Conservation (phyloP, 2,888 invertebrate genomes). For the Drosophila rubida region DNA sequence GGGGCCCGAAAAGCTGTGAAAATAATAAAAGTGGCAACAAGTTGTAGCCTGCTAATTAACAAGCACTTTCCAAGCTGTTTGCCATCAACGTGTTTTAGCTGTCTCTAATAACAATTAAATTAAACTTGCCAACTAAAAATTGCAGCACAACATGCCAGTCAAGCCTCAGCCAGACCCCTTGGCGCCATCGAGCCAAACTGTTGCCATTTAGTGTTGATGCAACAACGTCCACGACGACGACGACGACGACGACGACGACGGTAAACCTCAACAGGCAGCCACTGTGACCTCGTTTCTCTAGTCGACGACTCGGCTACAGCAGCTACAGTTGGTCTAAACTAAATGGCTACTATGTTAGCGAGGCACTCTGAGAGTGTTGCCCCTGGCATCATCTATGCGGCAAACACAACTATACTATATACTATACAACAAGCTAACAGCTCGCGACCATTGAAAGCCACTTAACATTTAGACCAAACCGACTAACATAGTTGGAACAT, state of each 20-base stretch:
- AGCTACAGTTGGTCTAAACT: constrained; percentile 19
- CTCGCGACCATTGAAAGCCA: constrained; percentile 32
- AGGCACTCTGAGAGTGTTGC: constrained; percentile 30
- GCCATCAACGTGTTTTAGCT: constrained; percentile 42
- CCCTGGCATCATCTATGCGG: constrained; percentile 8
- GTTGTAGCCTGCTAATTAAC: constrained; percentile 68
- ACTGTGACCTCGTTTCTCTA: constrained; percentile 44
- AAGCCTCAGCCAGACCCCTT: constrained; percentile 11
- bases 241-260: constrained; percentile 7
- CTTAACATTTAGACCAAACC: constrained; percentile 37
- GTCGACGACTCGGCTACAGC: constrained; percentile 8
- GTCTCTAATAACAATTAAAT: constrained; percentile 75
- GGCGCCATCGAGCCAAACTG: constrained; percentile 24
- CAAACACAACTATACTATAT: too few relatives aligned
- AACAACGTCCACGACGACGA: neutral
- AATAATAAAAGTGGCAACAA: constrained; percentile 33
- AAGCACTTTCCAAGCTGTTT: constrained; percentile 52
- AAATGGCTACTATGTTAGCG: constrained; percentile 47
- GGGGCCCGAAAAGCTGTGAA: neutral
- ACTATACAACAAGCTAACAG: neutral
- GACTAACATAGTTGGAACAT: constrained; percentile 19
- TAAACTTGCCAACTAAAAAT: constrained; percentile 62
- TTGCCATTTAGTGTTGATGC: constrained; percentile 40
- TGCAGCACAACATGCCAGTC: constrained; percentile 44
- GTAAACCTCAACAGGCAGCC: constrained; percentile 48